Evolutionary conservation across 92 coral and sea anemone genomes (phyloP).

Genomic region (Bergia puertoricense): DNA sequence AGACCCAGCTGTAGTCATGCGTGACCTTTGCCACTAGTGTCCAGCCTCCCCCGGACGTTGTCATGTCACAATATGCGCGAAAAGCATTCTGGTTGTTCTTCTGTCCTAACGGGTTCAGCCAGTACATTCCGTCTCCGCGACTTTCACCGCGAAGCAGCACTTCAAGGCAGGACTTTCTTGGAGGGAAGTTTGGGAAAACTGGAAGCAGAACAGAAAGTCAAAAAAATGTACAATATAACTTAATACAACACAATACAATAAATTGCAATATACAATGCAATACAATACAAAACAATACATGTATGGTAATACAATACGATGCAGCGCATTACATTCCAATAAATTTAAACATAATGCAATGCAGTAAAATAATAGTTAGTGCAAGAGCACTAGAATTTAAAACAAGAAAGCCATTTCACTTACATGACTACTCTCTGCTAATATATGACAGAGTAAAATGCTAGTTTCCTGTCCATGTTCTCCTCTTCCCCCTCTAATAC

Average conservation of each 20-base stretch:
- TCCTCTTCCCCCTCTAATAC: background rate
- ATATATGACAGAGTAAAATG: too few relatives aligned
- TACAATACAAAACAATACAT: too few relatives aligned
- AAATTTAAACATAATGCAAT: too few relatives aligned
- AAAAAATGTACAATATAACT: background rate
- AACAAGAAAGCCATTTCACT: too few relatives aligned
- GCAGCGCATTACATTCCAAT: too few relatives aligned
- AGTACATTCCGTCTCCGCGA: slow-evolving; percentile 92
- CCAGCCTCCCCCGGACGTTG: slow-evolving; percentile 98
- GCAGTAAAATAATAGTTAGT: too few relatives aligned
- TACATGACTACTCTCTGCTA: too few relatives aligned
- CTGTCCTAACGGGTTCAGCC: slow-evolving; percentile 86
- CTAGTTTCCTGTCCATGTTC: background rate
- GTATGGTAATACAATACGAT: too few relatives aligned
- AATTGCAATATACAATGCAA: too few relatives aligned
- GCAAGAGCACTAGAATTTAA: too few relatives aligned
- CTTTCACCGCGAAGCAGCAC: slow-evolving; percentile 79
- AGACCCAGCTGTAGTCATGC: slow-evolving; percentile 96
- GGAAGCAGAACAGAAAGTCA: background rate
- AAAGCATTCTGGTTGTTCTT: slow-evolving; percentile 73
- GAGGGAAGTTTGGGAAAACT: slow-evolving; percentile 55
- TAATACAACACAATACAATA: too few relatives aligned
- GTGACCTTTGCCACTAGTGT: slow-evolving; percentile 95
- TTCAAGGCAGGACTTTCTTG: slow-evolving; percentile 84
- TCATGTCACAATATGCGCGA: slow-evolving; percentile 96